Conservation (phyloP, 2,113 vertebrate species). For the Hypanus sabinus region DNA sequence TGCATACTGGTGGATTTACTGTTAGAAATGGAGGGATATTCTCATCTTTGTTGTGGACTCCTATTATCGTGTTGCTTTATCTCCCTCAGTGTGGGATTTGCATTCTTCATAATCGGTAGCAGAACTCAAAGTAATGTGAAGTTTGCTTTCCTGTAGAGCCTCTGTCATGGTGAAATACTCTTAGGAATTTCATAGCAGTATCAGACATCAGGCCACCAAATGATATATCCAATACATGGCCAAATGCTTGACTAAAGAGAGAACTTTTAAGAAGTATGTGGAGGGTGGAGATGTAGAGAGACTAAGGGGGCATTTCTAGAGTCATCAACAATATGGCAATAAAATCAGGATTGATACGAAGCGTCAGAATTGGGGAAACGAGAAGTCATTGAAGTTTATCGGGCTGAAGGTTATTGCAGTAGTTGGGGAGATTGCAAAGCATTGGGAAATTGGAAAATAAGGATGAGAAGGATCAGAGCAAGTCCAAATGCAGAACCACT, state of each 20-base stretch:
- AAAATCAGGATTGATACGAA: neutral
- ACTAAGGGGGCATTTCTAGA: neutral
- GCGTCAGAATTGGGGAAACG: neutral
- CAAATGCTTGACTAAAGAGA: neutral
- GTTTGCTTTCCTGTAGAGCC: too few species aligned
- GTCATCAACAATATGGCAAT: neutral
- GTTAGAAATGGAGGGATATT: neutral
- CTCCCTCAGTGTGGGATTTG: too few species aligned
- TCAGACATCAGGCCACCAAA: neutral
- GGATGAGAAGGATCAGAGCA: neutral
- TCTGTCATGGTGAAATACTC: neutral
- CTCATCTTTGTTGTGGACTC: too few species aligned
- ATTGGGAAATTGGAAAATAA: neutral
- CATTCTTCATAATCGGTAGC: too few species aligned
- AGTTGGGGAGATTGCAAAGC: neutral
- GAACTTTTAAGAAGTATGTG: neutral
- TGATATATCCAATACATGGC: neutral
- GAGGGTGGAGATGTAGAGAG: neutral
- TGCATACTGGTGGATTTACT: neutral
- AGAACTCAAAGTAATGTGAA: too few species aligned
- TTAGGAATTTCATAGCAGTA: neutral
- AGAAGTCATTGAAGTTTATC: neutral
- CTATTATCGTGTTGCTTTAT: neutral
- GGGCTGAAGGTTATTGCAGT: neutral
- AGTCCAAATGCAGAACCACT: neutral